phyloP scores from a whole-genome alignment of 2,888 invertebrate genomes.

The Spodoptera exigua region DNA sequence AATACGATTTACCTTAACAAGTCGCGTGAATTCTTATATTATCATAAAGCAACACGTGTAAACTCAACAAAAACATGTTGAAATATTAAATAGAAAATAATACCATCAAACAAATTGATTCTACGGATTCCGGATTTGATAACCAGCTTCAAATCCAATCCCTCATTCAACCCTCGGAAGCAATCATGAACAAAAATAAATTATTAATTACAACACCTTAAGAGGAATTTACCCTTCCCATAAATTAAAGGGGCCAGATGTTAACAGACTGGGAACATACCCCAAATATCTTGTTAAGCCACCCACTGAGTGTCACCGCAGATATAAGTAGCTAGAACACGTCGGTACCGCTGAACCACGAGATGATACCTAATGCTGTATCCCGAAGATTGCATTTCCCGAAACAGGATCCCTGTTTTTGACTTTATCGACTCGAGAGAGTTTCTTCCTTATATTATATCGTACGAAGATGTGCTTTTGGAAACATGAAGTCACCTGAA shows the following conservation, averaged over 20 bases:
- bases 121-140: conserved; percentile 61
- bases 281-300: conserved; percentile 87
- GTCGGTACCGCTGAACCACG: conserved; percentile 16
- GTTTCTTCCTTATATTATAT: conserved; percentile 86
- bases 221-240: conserved; percentile 84
- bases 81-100: conserved; percentile 39
- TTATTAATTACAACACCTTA: conserved; percentile 87
- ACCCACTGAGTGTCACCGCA: conserved; percentile 78
- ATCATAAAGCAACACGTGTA: conserved; percentile 49
- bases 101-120: conserved; percentile 51
- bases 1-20: conserved; percentile 32
- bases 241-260: conserved; percentile 87
- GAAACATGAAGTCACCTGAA: conserved; percentile 56
- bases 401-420: conserved; percentile 66
- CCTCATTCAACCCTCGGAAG: conserved; percentile 68
- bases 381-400: conserved; percentile 61
- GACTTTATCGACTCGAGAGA: conserved; percentile 80
- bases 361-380: conserved; percentile 55
- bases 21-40: conserved; percentile 24
- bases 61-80: conserved; percentile 34
- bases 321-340: conserved; percentile 66
- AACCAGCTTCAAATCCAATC: conserved; percentile 58
- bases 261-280: conserved; percentile 85
- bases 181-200: conserved; percentile 82
- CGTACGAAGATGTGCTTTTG: conserved; percentile 74